Conservation (phyloP, 2,888 invertebrate species). For the Lithophane socia region DNA sequence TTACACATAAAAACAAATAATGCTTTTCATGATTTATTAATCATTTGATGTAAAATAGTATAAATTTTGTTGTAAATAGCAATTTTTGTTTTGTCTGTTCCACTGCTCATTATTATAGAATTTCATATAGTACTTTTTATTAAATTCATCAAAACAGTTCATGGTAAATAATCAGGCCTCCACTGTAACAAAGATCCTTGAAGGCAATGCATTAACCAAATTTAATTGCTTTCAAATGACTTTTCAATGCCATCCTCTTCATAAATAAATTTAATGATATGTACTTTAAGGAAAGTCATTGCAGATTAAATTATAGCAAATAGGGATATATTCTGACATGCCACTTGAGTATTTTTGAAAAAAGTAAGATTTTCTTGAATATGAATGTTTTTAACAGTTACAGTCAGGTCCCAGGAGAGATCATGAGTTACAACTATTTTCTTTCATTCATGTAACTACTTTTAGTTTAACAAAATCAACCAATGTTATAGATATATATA, state of each 20-base stretch:
- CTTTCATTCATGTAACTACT: background rate
- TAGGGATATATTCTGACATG: background rate
- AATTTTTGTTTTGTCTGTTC: background rate
- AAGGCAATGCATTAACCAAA: slow-evolving; percentile 30
- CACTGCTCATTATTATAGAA: background rate
- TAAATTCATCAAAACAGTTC: background rate
- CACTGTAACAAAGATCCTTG: slow-evolving; percentile 46
- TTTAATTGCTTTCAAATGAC: slow-evolving; percentile 50
- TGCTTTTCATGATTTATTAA: background rate
- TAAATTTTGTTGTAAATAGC: background rate
- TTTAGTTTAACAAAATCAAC: background rate
- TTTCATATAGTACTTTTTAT: background rate
- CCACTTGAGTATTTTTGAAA: background rate
- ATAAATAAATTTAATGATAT: slow-evolving; percentile 31
- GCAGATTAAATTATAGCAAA: slow-evolving; percentile 17
- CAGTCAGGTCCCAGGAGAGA: background rate
- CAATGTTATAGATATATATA: background rate
- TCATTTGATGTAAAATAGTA: background rate
- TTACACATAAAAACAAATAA: background rate
- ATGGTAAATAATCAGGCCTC: slow-evolving; percentile 4
- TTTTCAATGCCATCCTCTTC: slow-evolving; percentile 61
- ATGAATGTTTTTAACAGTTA: too few species aligned
- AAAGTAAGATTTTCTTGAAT: background rate
- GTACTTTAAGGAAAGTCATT: slow-evolving; percentile 25
- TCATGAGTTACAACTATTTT: background rate